phyloP scores from a whole-genome alignment of 2,797 vertebrate species.

The Sebastolobus altivelis region DNA sequence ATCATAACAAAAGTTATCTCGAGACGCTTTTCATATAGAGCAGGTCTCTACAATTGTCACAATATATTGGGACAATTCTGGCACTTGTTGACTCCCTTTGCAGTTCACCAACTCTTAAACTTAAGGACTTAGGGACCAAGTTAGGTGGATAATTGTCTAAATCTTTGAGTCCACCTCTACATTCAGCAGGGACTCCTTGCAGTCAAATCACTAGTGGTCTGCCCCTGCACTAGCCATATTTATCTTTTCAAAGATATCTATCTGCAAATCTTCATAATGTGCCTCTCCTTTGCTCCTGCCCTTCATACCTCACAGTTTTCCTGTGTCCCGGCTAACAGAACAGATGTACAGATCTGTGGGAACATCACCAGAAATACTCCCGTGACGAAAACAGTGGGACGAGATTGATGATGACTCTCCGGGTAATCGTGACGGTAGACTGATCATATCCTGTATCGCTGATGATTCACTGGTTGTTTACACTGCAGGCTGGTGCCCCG shows the following conservation, averaged over 20 bases:
- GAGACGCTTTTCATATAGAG: too few relatives aligned
- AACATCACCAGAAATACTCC: background rate
- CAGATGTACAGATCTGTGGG: background rate
- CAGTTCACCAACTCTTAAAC: background rate
- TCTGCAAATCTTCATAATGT: background rate
- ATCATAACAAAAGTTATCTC: too few relatives aligned
- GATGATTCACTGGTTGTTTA: constrained; percentile 68
- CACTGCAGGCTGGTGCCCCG: constrained; percentile 7
- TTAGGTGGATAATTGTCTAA: background rate
- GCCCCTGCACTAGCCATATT: background rate
- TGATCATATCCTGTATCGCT: constrained; percentile 18
- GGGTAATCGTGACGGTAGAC: background rate
- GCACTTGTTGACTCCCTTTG: background rate
- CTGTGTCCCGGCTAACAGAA: constrained; percentile 3
- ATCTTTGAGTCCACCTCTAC: background rate
- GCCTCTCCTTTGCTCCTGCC: background rate
- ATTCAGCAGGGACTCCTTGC: background rate
- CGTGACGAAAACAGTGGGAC: background rate
- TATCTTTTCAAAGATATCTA: background rate
- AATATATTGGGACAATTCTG: background rate
- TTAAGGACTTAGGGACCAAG: background rate
- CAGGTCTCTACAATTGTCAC: too few relatives aligned
- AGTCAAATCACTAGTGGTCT: background rate
- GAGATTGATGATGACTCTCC: background rate
- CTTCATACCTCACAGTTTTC: background rate